Conservation (phyloP, 2,113 vertebrate species). For the Chaetura pelagica region DNA sequence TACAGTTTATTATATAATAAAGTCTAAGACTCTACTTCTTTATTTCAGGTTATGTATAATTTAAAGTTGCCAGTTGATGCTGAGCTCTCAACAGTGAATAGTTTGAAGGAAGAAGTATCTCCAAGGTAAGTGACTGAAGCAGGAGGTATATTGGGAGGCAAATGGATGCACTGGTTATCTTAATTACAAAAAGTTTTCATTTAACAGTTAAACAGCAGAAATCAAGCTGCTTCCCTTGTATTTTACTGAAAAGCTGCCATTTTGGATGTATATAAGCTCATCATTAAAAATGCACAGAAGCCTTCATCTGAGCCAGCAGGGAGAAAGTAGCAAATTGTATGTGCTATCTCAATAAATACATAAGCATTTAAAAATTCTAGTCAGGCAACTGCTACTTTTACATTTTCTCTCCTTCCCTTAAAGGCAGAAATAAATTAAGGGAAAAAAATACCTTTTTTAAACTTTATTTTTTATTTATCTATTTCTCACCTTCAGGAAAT, state of each 20-base stretch:
- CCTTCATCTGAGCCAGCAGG: background rate
- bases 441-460: background rate
- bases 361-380: background rate
- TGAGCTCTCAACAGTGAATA: constrained; percentile 68
- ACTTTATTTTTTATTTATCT: background rate
- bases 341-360: background rate
- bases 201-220: background rate
- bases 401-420: background rate
- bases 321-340: background rate
- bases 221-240: background rate
- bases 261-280: background rate
- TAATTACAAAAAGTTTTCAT: background rate
- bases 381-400: background rate
- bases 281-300: background rate
- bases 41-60: constrained; percentile 74
- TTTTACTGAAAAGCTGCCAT: background rate
- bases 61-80: constrained; percentile 70
- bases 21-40: background rate
- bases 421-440: background rate
- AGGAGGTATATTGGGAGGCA: background rate
- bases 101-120: constrained; percentile 56
- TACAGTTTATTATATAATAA: background rate
- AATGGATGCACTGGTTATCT: background rate
- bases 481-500: background rate
- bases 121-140: constrained; percentile 60